phyloP scores from a whole-genome alignment of 2,888 invertebrate species.

The Drosophila mettleri region DNA sequence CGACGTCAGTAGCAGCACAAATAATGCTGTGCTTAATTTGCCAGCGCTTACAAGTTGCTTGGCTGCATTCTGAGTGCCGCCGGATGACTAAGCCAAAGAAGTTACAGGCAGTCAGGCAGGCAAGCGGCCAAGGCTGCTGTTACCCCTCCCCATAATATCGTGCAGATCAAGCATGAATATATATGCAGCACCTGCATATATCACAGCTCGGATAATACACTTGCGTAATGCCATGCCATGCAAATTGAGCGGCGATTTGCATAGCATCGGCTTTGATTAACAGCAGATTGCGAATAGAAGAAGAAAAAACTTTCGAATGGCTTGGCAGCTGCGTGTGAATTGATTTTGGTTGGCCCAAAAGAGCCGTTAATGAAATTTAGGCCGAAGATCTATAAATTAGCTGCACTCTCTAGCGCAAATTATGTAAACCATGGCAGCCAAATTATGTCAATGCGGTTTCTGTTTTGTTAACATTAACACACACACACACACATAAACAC shows the following conservation, averaged over 20 bases:
- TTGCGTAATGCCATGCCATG: conserved; percentile 59
- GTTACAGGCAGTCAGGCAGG: conserved; percentile 43
- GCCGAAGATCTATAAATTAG: conserved; percentile 61
- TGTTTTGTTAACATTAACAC: conserved; percentile 41
- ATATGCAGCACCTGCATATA: conserved; percentile 6
- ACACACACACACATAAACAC: background rate
- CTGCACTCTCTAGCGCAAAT: conserved; percentile 47
- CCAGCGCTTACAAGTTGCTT: conserved; percentile 70
- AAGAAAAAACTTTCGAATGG: conserved; percentile 65
- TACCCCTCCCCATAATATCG: conserved; percentile 53
- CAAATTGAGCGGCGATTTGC: conserved; percentile 58
- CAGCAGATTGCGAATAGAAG: conserved; percentile 57
- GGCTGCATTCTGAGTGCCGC: conserved; percentile 70
- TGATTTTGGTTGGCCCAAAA: conserved; percentile 23
- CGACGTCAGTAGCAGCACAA: conserved; percentile 20
- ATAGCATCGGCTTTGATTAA: conserved; percentile 67
- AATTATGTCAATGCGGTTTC: conserved; percentile 68
- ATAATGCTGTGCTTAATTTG: conserved; percentile 76
- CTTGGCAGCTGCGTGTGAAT: conserved; percentile 36
- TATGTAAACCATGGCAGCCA: conserved; percentile 61
- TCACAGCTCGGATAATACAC: conserved; percentile 22
- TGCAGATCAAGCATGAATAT: conserved; percentile 22
- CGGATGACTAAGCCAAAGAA: conserved; percentile 80
- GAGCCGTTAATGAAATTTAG: conserved; percentile 54
- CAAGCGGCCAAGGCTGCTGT: conserved; percentile 63